Base-by-base conservation (phyloP, 2,113 vertebrate genomes). In the Laticauda laticaudata region DNA sequence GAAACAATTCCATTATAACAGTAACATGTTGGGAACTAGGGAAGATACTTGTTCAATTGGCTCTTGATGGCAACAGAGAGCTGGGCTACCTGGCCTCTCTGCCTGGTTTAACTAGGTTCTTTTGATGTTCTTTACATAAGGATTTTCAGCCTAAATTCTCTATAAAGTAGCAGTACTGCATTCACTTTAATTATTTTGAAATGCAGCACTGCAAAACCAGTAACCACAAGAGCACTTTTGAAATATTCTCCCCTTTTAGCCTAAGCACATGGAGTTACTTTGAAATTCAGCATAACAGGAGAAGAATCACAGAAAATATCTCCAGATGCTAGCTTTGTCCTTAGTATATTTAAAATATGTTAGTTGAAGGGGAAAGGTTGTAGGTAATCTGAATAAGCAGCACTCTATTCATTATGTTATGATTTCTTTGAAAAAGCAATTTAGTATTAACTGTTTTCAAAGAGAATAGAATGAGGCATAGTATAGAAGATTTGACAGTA, bases 391-490 rank as follows among this genome's bases (percentile, higher is more conserved):
- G 95, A 93, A 89, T 95, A 96, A 94, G 95, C 96, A 96, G 96
- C 95, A 92, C 97, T 97, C 97, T 95, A 95, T 96, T 96, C 95
- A 95, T 95, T 96, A 98, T 95, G 96, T 96, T 94, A 95, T 96
- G 95, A 94, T 96, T 97, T 96, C 95, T 96, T 95, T 93, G 92
- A 57, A 53, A 61, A 93, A 88, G 55, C 29, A 91, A 87, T 53
- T 53, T 6, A 69, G 21, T 26, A 39, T 87, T 15, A 51, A 85
- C 34, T 94, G 94, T 95, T 96, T 96, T 95, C 53, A 90, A 94
- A 20, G 53, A 45, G 75, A 95, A 91, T 94, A 69, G 94, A 92
- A 69, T 93, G 89, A 93, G 75, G 64, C 18, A 81, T 91, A 53
- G 91, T 91, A 48, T 18, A 57, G 55, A 51, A 2, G 51, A 93